Conservation (phyloP, 2,797 vertebrate genomes). For the Hybognathus amarus region DNA sequence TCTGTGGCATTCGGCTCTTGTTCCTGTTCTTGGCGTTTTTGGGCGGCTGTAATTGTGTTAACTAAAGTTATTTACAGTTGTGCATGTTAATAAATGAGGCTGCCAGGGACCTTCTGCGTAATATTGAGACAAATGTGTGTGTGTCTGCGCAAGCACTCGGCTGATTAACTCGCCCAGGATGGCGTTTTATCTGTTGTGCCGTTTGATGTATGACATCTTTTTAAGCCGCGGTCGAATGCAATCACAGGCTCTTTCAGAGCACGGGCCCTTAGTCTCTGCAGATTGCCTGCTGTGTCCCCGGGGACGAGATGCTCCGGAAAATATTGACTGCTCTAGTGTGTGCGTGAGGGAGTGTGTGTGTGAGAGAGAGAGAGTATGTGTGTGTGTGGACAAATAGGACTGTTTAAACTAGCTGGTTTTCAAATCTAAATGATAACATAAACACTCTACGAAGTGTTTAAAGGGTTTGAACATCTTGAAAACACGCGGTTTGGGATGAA, state of each 20-base stretch:
- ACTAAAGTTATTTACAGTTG: constrained; percentile 52
- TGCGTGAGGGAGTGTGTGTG: not conserved
- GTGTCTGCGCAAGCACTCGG: constrained; percentile 75
- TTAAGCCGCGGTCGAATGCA: constrained; percentile 80
- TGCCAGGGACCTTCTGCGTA: constrained; percentile 64
- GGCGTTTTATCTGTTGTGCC: constrained; percentile 79
- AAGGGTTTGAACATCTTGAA: constrained; percentile 21
- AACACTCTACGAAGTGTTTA: too few species aligned
- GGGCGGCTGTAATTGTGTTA: constrained; percentile 19
- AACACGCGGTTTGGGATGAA: not conserved
- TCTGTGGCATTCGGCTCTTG: not conserved
- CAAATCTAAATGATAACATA: too few species aligned
- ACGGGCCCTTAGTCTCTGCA: constrained; percentile 59
- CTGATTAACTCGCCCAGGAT: constrained; percentile 81
- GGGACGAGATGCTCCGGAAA: constrained; percentile 77
- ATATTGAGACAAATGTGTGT: constrained; percentile 79
- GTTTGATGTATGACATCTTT: constrained; percentile 84
- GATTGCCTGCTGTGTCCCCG: constrained; percentile 76
- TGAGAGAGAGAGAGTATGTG: too few species aligned
- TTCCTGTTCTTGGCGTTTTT: not conserved
- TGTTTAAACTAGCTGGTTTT: too few species aligned
- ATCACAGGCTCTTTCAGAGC: constrained; percentile 80
- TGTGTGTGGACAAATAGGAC: too few species aligned
- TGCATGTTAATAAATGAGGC: constrained; percentile 65
- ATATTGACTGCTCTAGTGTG: not conserved